phyloP scores from a whole-genome alignment of 1,140 invertebrate species.

The Cecropterus lyciades region DNA sequence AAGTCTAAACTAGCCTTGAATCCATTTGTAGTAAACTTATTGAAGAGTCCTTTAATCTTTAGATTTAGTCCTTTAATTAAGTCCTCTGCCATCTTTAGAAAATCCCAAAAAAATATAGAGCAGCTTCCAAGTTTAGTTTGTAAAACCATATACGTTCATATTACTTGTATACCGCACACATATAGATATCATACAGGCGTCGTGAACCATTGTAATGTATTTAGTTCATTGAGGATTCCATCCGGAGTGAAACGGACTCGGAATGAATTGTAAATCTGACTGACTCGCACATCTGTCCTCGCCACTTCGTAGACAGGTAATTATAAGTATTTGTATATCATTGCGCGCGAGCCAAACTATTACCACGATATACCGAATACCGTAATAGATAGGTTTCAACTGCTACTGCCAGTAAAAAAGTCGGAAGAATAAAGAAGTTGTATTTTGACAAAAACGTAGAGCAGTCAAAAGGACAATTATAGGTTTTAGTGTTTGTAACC shows the following conservation, averaged over 20 bases:
- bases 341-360: conserved; percentile 3
- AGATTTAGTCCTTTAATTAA: no score
- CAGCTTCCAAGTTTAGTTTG: no score
- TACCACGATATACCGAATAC: neutral
- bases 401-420: neutral
- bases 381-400: neutral
- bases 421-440: neutral
- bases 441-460: no score
- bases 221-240: neutral
- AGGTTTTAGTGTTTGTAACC: no score
- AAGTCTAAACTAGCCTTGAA: no score
- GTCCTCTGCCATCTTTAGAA: no score
- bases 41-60: no score
- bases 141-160: neutral
- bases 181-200: neutral
- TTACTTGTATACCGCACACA: neutral
- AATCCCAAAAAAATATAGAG: no score
- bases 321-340: neutral
- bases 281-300: neutral
- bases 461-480: no score
- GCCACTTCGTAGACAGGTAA: neutral
- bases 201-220: neutral
- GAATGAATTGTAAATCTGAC: conserved; percentile 1
- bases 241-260: neutral
- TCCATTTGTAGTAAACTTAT: no score